These are phyloP conservation scores for Pithys albifrons DNA, from an alignment of 2,113 vertebrate genomes.

Conservation along the genomic window DNA sequence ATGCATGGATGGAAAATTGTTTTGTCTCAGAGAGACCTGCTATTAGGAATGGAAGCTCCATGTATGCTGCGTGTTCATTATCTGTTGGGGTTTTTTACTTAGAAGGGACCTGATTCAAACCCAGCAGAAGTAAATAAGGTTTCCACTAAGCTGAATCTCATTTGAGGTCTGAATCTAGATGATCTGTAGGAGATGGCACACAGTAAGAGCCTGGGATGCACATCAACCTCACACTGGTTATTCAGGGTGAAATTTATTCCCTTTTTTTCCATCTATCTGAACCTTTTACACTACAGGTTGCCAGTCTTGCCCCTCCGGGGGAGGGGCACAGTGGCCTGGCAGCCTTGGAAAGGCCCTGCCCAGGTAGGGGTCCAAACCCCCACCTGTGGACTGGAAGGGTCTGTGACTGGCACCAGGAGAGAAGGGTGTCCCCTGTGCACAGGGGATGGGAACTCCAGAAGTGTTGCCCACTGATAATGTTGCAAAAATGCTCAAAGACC, in stretches of 20 bases:
- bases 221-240: neutral
- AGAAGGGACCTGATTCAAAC: neutral
- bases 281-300: neutral
- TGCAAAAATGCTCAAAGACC: neutral
- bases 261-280: neutral
- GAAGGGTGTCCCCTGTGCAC: neutral
- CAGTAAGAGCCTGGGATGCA: neutral
- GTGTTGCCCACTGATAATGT: accelerated
- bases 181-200: neutral
- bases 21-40: neutral
- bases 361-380: neutral
- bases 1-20: conserved; percentile 51
- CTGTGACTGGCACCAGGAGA: neutral
- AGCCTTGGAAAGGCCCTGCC: neutral
- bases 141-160: neutral
- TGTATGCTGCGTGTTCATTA: neutral
- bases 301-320: neutral
- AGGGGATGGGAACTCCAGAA: neutral
- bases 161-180: neutral
- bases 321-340: neutral
- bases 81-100: neutral
- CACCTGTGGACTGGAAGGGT: neutral
- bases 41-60: neutral
- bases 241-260: neutral
- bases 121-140: neutral